Evolutionary conservation across 2,888 invertebrate species (phyloP).

Genomic region (Ctenicera cuprea): DNA sequence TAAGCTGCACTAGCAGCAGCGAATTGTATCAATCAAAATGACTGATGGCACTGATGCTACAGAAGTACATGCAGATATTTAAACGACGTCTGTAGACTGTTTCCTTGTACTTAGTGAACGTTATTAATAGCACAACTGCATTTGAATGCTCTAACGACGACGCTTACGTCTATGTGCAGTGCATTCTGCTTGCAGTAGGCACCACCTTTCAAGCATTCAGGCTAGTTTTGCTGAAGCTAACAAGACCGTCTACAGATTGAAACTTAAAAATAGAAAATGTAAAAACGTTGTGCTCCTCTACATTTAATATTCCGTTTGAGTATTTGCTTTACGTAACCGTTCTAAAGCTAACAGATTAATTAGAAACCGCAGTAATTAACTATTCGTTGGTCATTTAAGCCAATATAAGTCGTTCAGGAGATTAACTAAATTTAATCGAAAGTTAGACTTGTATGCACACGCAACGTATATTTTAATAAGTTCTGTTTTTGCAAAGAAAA

Average conservation of each 20-base stretch:
- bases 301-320: slow-evolving; percentile 12
- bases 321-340: not conserved
- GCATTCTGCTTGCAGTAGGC: not conserved
- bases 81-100: not conserved
- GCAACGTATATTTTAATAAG: too few relatives aligned
- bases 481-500: too few relatives aligned
- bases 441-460: too few relatives aligned
- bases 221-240: not conserved
- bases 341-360: slow-evolving; percentile 11
- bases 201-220: slow-evolving; percentile 8
- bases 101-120: not conserved
- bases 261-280: not conserved
- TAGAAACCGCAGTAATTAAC: slow-evolving; percentile 20
- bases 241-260: not conserved
- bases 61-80: slow-evolving; percentile 2
- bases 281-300: not conserved
- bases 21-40: slow-evolving; percentile 45
- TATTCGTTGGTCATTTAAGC: slow-evolving; percentile 8
- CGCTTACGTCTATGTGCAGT: not conserved
- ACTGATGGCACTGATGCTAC: slow-evolving; percentile 12
- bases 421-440: too few relatives aligned
- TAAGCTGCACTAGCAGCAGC: slow-evolving; percentile 32
- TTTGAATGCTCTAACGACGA: not conserved
- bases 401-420: too few relatives aligned
- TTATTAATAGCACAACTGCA: slow-evolving; percentile 18